A percentile compares a stretch with the other conserved stretches of the same genome.
Evolutionary conservation across 2,888 invertebrate genomes (phyloP).

Genomic region (Norana najaformis): DNA sequence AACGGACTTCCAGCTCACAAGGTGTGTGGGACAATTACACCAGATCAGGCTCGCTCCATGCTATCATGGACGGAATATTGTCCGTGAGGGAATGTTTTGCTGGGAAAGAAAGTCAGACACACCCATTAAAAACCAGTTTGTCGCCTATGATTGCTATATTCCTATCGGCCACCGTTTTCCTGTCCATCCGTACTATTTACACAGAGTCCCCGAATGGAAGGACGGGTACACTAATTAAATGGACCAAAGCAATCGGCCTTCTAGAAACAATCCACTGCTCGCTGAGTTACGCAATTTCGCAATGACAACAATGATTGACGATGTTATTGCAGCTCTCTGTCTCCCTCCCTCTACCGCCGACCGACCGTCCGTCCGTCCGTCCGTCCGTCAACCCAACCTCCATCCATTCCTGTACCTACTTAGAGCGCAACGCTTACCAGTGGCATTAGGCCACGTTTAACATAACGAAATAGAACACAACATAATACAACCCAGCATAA

Average conservation of each 20-base stretch:
- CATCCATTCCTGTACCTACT: too few relatives aligned
- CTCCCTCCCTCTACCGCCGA: not conserved
- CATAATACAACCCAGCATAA: not conserved
- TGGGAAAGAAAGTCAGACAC: too few relatives aligned
- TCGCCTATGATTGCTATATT: not conserved
- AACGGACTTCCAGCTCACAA: too few relatives aligned
- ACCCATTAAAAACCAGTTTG: not conserved
- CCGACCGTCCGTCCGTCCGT: not conserved
- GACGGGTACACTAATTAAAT: not conserved
- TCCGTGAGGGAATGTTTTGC: not conserved
- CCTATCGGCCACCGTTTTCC: not conserved
- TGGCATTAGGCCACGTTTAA: too few relatives aligned
- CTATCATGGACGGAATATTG: not conserved
- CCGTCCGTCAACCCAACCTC: not conserved
- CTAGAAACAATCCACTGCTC: not conserved
- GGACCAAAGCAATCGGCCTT: not conserved
- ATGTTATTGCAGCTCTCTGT: not conserved
- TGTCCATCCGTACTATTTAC: not conserved
- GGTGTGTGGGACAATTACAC: not conserved
- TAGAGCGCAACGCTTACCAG: too few relatives aligned
- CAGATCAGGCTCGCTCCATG: not conserved
- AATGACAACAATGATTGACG: not conserved
- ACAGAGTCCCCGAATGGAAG: not conserved
- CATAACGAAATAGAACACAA: too few relatives aligned
- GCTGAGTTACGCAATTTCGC: not conserved